Evolutionary conservation across 2,888 invertebrate genomes (phyloP), one percentile per base, ranked within the genome.

Genomic region (Oscheius sp.): DNA sequence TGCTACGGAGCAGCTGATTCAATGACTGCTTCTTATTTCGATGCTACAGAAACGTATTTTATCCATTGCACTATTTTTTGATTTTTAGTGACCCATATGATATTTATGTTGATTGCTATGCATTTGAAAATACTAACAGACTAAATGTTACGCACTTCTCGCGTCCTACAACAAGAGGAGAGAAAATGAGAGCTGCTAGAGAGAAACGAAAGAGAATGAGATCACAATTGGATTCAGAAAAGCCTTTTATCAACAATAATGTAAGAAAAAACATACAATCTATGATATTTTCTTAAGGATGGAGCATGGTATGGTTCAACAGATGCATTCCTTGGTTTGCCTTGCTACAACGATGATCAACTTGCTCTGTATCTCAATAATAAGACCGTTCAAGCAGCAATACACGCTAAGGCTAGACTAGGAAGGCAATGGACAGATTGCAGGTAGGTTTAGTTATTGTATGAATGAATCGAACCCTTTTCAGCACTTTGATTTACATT

Each of bases 41-140:
- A 42, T 15, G 61, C 27, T n/a, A 61, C 61, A 6, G 12, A 42
- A 1, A 61, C 61, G 61, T 61, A 45, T 25, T n/a, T n/a, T n/a
- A n/a, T n/a, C n/a, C n/a, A n/a, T n/a, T 23, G 25, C 1, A 31
- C 6, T 15, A 48, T 45, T 34, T 31, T 8, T 17, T 33, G 1
- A 39, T 20, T 46, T 27, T 20, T 5, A 10, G 64, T 20, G 48
- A 79, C 39, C 73, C 72, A 3, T 79, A 79, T 65, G 76, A 79
- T 55, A 71, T 79, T 57, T 77, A 79, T 39, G 76, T 75, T 46
- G 76, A 75, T 46, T 79, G 79, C 68, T 79, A 79, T 61, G 42
- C 39, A 1, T 61, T 45, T 29, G 45, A 25, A 6, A 45, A 25
- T 3, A 17, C n/a, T 33, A 6, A 17, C 17, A 55, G 17, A 17